These are phyloP conservation scores for Adelognathus sp. DNA, from an alignment of 2,888 invertebrate genomes.

Conservation along the genomic window DNA sequence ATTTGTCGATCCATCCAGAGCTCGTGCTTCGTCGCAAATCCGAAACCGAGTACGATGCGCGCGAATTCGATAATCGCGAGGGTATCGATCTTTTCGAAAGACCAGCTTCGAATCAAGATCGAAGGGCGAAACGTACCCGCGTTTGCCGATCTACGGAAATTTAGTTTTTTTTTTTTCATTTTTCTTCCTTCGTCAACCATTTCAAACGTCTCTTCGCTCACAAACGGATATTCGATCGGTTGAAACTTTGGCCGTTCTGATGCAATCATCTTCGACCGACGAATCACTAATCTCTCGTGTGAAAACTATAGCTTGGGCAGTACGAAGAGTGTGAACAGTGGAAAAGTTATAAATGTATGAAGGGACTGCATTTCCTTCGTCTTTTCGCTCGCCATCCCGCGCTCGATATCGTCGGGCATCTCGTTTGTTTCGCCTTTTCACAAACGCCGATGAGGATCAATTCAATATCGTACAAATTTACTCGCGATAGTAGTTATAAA, in stretches of 20 bases:
- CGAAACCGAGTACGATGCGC: not conserved
- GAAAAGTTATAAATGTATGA: constrained; percentile 24
- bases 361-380: constrained; percentile 6
- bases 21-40: not conserved
- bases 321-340: constrained; percentile 18
- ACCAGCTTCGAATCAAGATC: constrained; percentile 45
- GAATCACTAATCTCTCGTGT: not conserved
- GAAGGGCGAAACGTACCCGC: constrained; percentile 49
- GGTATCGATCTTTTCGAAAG: constrained; percentile 30
- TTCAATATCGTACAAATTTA: constrained; percentile 50
- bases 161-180: not conserved
- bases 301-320: not conserved
- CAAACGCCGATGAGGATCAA: not conserved
- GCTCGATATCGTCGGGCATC: constrained; percentile 11
- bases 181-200: not conserved
- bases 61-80: not conserved
- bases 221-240: not conserved
- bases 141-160: constrained; percentile 25
- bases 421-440: not conserved
- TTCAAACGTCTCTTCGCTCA: not conserved
- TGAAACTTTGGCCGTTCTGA: constrained; percentile 6
- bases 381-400: constrained; percentile 23
- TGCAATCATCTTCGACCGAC: constrained; percentile 1
- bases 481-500: constrained; percentile 68
- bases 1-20: not conserved